These are phyloP conservation scores for Puntigrus tetrazona DNA, from an alignment of 2,113 vertebrate species.

Conservation along the genomic window DNA sequence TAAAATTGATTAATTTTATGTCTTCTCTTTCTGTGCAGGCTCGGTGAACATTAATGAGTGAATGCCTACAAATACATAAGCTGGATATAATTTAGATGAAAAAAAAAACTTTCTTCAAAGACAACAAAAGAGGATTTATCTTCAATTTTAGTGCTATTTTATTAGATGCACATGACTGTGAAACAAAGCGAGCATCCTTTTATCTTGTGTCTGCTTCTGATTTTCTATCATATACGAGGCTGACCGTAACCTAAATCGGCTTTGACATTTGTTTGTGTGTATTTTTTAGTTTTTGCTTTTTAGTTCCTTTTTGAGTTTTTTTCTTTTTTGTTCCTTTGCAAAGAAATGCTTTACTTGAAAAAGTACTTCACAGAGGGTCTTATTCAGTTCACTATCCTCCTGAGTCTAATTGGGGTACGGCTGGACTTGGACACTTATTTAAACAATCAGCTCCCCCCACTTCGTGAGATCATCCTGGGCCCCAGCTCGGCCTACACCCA, in stretches of 20 bases:
- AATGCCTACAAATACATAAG: constrained; percentile 15
- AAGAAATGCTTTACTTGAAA: constrained; percentile 99
- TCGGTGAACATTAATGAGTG: constrained; percentile 1
- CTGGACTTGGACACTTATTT: constrained; percentile 98
- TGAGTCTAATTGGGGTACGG: constrained; percentile 95
- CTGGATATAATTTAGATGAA: constrained; percentile 7
- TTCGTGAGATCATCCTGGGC: constrained; percentile 98
- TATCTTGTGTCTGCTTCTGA: neutral
- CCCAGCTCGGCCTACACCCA: constrained; percentile 98
- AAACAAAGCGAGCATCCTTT: constrained; percentile 7
- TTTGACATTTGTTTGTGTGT: constrained; percentile 24
- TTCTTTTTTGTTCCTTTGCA: constrained; percentile 79
- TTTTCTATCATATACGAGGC: constrained; percentile 23
- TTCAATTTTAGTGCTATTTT: neutral
- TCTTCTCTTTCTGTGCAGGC: constrained; percentile 34
- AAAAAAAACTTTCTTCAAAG: neutral
- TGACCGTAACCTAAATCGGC: neutral
- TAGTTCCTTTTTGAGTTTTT: constrained; percentile 69
- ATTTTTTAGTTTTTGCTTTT: constrained; percentile 51
- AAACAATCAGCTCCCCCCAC: constrained; percentile 90
- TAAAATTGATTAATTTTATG: neutral
- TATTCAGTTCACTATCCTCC: constrained; percentile 99
- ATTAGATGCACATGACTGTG: constrained; percentile 17
- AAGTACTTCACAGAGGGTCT: constrained; percentile 99
- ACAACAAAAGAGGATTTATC: constrained; percentile 27